A percentile compares a stretch with the other conserved stretches of the same genome.
These are phyloP conservation scores for Glossophaga mutica DNA, from an alignment of 2,797 vertebrate species.

Conservation along the genomic window DNA sequence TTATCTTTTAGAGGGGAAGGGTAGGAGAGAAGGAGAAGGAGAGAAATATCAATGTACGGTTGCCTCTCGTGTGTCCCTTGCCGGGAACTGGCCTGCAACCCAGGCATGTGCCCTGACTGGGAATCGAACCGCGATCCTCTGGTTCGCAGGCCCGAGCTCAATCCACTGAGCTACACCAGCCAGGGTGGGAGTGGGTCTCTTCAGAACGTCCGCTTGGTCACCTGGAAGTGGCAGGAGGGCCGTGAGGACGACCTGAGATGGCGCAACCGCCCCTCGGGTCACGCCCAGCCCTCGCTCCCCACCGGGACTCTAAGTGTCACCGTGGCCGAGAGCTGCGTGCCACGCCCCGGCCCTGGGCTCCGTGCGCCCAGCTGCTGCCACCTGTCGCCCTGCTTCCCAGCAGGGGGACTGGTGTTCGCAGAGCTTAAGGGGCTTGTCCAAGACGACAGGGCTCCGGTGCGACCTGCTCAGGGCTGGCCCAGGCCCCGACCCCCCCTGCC, in stretches of 20 bases:
- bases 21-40: too few species aligned
- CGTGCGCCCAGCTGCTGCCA: too few species aligned
- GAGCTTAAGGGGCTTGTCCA: neutral
- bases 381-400: neutral
- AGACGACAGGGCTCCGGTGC: neutral
- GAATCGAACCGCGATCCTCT: too few species aligned
- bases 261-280: neutral
- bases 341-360: neutral
- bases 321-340: neutral
- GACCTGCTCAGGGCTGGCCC: neutral
- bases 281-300: accelerated
- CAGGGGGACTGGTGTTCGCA: neutral
- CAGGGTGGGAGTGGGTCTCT: neutral
- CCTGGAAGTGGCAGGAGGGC: neutral
- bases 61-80: too few species aligned
- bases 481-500: neutral
- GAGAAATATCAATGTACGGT: too few species aligned
- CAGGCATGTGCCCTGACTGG: too few species aligned
- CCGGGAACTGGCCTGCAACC: too few species aligned
- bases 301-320: too few species aligned
- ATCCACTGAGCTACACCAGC: too few species aligned
- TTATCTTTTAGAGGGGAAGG: too few species aligned
- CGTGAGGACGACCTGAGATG: neutral
- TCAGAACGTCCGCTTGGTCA: neutral
- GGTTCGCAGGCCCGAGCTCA: too few species aligned